Conservation (phyloP, 2,113 vertebrate species). For the Nothocercus nigrocapillus region DNA sequence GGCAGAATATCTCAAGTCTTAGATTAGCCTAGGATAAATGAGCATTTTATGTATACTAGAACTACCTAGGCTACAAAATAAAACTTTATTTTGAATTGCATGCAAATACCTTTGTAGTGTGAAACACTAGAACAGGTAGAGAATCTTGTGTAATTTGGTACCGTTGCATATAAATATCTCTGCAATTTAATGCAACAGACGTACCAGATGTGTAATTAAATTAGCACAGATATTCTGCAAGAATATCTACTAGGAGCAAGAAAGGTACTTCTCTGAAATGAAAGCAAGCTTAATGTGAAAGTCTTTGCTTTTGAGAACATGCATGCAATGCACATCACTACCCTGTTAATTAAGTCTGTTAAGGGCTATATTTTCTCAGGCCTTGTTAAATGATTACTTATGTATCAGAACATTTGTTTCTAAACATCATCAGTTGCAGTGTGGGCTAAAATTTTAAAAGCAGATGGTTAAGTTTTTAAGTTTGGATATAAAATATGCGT, state of each 20-base stretch:
- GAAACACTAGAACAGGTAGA: conserved; percentile 5
- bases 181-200: conserved; percentile 45
- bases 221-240: conserved; percentile 40
- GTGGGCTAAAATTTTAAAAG: neutral
- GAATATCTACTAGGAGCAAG: neutral
- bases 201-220: conserved; percentile 61
- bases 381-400: conserved; percentile 55
- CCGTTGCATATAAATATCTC: conserved; percentile 52
- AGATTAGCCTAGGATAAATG: conserved; percentile 26
- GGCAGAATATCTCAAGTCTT: neutral
- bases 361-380: conserved; percentile 34
- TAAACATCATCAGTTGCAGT: neutral
- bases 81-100: conserved; percentile 22
- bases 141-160: conserved; percentile 52
- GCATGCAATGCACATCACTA: conserved; percentile 52
- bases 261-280: conserved; percentile 44
- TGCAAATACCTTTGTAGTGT: conserved; percentile 33
- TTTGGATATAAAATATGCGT: neutral
- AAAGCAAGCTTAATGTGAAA: conserved; percentile 52
- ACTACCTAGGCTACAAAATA: neutral
- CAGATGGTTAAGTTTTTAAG: neutral
- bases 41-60: conserved; percentile 16
- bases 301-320: conserved; percentile 31
- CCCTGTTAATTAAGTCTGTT: conserved; percentile 63
- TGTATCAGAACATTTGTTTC: neutral